Conservation (phyloP, 2,797 vertebrate species). For the Rhinogobio ventralis region DNA sequence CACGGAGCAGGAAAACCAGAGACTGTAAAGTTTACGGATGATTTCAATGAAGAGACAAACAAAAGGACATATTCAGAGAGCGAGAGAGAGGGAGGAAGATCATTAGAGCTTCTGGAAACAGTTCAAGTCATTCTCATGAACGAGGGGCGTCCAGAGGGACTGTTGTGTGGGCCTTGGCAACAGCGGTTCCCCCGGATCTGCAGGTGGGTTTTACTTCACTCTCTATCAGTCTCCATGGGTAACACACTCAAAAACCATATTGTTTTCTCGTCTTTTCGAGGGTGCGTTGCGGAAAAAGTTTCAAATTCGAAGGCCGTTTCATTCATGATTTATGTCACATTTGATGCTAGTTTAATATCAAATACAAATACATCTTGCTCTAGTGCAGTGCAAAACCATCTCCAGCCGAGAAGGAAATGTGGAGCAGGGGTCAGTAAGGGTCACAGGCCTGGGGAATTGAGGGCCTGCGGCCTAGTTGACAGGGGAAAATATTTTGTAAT, state of each 20-base stretch:
- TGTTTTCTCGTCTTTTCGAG: conserved; percentile 68
- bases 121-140: conserved; percentile 74
- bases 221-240: conserved; percentile 57
- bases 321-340: conserved; percentile 72
- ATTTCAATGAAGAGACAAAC: conserved; percentile 61
- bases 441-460: conserved; percentile 63
- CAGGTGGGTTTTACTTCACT: conserved; percentile 73
- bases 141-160: conserved; percentile 58
- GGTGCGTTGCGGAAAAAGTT: conserved; percentile 61
- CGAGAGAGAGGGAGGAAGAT: conserved; percentile 55
- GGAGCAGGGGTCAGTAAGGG: conserved; percentile 67
- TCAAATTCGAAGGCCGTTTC: conserved; percentile 55
- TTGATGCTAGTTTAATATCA: conserved; percentile 75
- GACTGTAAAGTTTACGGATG: conserved; percentile 59
- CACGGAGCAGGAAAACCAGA: conserved; percentile 47
- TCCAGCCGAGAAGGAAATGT: conserved; percentile 64
- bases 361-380: conserved; percentile 75
- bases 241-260: conserved; percentile 63
- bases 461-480: conserved; percentile 71
- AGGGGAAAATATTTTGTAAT: conserved; percentile 77
- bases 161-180: conserved; percentile 64
- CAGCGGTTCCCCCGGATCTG: conserved; percentile 60
- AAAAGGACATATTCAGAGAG: conserved; percentile 48
- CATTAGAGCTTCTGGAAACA: conserved; percentile 69
- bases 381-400: conserved; percentile 64